A percentile compares a stretch with the other conserved stretches of the same genome.
Evolutionary conservation across 2,797 vertebrate species (phyloP).

Genomic region (Lepus oiostolus): DNA sequence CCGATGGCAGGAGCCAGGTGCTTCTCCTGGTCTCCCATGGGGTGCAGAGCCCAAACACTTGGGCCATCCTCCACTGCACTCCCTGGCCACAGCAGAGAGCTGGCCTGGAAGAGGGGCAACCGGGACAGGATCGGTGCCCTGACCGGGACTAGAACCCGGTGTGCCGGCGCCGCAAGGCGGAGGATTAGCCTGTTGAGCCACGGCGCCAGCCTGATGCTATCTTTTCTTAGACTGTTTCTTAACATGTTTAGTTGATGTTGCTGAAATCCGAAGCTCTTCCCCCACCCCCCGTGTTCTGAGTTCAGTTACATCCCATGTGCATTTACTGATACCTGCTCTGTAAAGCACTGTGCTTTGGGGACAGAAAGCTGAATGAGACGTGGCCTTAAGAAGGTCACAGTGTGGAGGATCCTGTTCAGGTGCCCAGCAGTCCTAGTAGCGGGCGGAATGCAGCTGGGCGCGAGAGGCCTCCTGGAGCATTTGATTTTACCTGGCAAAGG

Average conservation of each 20-base stretch:
- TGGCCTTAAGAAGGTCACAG: background rate
- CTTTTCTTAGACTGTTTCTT: background rate
- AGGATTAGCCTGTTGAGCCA: too few relatives aligned
- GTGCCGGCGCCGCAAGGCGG: too few relatives aligned
- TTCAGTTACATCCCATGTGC: background rate
- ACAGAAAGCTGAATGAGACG: background rate
- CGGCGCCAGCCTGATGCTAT: background rate
- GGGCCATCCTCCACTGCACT: too few relatives aligned
- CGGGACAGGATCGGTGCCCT: too few relatives aligned
- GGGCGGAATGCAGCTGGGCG: background rate
- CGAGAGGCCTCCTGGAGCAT: accelerated
- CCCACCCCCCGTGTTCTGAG: background rate
- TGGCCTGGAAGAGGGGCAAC: too few relatives aligned
- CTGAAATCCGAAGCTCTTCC: background rate
- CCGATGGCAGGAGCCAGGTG: too few relatives aligned
- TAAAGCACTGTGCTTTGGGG: background rate
- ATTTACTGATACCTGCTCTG: background rate
- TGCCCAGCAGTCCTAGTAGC: background rate
- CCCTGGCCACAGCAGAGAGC: too few relatives aligned
- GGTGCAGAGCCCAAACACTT: too few relatives aligned
- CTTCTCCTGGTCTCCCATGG: too few relatives aligned
- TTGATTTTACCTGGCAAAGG: background rate
- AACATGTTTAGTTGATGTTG: background rate
- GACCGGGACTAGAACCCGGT: too few relatives aligned
- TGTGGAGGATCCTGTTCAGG: background rate